Evolutionary conservation across 2,888 invertebrate genomes (phyloP).

Genomic region (Xestia sexstrigata): DNA sequence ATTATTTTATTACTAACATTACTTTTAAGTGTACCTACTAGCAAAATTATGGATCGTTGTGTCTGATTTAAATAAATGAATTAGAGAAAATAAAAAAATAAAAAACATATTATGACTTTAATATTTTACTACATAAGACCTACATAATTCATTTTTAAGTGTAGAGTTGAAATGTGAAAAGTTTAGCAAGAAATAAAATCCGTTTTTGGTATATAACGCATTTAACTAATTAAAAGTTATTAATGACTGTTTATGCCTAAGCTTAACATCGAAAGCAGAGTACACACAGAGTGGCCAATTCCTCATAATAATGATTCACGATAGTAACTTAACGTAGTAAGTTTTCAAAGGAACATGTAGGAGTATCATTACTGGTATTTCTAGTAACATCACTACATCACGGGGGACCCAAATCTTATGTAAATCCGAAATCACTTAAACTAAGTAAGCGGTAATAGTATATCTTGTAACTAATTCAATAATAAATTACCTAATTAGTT

Average conservation of each 20-base stretch:
- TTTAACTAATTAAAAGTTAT: neutral
- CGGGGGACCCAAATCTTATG: slow-evolving; percentile 22
- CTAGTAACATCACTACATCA: slow-evolving; percentile 17
- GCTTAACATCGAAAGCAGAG: neutral
- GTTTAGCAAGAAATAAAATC: neutral
- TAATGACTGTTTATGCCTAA: neutral
- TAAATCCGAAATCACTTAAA: slow-evolving; percentile 44
- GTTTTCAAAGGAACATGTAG: neutral
- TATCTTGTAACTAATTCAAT: slow-evolving; percentile 48
- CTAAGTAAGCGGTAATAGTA: slow-evolving; percentile 30
- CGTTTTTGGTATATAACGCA: neutral
- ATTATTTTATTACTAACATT: neutral
- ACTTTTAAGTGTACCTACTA: neutral
- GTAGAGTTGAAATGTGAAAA: no score
- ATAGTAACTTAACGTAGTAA: neutral
- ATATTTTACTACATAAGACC: neutral
- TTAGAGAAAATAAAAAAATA: no score
- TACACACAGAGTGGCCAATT: neutral
- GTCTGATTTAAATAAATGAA: neutral
- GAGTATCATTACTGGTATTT: neutral
- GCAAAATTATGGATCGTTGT: neutral
- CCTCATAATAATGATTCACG: neutral
- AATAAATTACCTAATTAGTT: slow-evolving; percentile 55
- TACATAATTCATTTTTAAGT: neutral
- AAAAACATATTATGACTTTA: neutral